These are phyloP conservation scores for Drosophila emarginata DNA, from an alignment of 2,888 invertebrate species.

Conservation along the genomic window DNA sequence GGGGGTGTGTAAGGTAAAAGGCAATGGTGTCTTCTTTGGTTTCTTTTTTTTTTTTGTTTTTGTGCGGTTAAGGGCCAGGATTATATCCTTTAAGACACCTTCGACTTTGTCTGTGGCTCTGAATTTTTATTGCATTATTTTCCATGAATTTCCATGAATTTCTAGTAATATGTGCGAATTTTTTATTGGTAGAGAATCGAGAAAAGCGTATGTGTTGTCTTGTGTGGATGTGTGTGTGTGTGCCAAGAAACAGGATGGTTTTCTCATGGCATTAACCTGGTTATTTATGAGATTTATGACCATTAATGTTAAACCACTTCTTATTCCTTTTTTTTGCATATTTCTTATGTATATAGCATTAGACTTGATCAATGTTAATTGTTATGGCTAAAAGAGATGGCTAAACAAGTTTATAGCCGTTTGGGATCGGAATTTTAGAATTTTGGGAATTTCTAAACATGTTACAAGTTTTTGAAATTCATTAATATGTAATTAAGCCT, in stretches of 20 bases:
- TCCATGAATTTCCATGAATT: slow-evolving; percentile 73
- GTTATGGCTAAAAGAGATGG: slow-evolving; percentile 18
- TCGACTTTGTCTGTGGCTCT: slow-evolving; percentile 57
- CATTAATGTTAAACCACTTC: slow-evolving; percentile 41
- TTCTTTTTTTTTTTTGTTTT: not conserved
- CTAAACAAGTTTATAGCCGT: too few relatives aligned
- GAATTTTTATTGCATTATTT: slow-evolving; percentile 81
- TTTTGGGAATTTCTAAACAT: too few relatives aligned
- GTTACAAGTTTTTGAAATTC: too few relatives aligned
- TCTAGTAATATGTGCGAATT: slow-evolving; percentile 72
- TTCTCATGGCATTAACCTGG: slow-evolving; percentile 16
- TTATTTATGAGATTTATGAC: slow-evolving; percentile 54
- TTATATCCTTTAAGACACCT: slow-evolving; percentile 15
- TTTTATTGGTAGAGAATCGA: slow-evolving; percentile 23
- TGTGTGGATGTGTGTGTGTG: too few relatives aligned
- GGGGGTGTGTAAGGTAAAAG: not conserved
- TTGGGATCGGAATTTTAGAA: not conserved
- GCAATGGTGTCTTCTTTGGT: not conserved
- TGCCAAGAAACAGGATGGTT: slow-evolving; percentile 43
- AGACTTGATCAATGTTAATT: slow-evolving; percentile 51
- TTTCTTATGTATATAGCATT: slow-evolving; percentile 22
- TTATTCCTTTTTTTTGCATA: not conserved
- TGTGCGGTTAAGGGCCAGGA: slow-evolving; percentile 14
- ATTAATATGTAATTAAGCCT: too few relatives aligned
- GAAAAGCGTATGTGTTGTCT: not conserved